Evolutionary conservation across 1,140 invertebrate species (phyloP).

Genomic region (Megalopta genalis): DNA sequence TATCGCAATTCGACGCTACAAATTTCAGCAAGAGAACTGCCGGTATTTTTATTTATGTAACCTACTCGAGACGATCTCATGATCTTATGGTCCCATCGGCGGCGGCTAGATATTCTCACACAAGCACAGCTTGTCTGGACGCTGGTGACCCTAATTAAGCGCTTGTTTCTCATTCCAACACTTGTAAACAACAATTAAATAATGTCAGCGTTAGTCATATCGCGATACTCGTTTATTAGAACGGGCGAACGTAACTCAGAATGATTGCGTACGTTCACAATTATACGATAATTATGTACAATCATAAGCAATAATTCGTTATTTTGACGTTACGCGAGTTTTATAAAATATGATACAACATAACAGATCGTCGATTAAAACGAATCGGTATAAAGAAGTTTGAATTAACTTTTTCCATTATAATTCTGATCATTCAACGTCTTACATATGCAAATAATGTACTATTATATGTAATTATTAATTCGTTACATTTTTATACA

Average conservation of each 20-base stretch:
- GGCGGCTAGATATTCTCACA: background rate
- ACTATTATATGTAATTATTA: too few relatives aligned
- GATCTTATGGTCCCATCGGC: background rate
- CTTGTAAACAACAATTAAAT: background rate
- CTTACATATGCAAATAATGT: too few relatives aligned
- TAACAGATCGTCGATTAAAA: too few relatives aligned
- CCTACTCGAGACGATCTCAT: background rate
- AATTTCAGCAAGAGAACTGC: background rate
- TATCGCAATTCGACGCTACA: background rate
- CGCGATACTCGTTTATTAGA: background rate
- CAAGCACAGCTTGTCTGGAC: background rate
- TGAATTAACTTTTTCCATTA: too few relatives aligned
- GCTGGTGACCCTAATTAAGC: background rate
- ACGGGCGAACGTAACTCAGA: background rate
- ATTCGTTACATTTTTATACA: too few relatives aligned
- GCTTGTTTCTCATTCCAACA: too few relatives aligned
- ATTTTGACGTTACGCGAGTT: too few relatives aligned
- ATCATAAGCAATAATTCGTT: too few relatives aligned
- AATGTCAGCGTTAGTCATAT: background rate
- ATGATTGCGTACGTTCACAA: background rate
- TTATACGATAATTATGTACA: background rate
- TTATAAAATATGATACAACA: too few relatives aligned
- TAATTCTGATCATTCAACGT: too few relatives aligned
- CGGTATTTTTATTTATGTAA: constrained; percentile 24
- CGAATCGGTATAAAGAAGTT: too few relatives aligned